Conservation (phyloP, 1,140 invertebrate genomes). For the Chrysopa pallens region DNA sequence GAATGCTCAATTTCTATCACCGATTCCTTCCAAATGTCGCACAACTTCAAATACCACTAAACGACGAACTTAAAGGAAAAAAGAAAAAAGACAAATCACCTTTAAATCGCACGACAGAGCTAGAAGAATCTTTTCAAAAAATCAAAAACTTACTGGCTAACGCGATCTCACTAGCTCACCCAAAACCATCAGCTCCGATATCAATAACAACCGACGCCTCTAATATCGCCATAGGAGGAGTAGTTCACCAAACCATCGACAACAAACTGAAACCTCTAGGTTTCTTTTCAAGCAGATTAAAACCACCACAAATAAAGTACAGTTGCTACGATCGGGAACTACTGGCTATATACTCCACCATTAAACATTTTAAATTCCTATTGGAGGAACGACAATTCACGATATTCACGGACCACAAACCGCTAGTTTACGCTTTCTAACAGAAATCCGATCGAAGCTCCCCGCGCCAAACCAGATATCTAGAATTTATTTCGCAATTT, state of each 20-base stretch:
- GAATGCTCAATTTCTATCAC: constrained; percentile 19
- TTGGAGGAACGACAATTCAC: constrained; percentile 14
- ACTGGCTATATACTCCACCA: constrained; percentile 22
- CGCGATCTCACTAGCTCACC: constrained; percentile 7
- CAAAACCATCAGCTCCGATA: neutral
- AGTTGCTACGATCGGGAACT: constrained; percentile 25
- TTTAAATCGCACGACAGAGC: constrained; percentile 3
- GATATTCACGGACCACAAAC: constrained; percentile 23
- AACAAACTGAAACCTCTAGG: constrained; percentile 7
- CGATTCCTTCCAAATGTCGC: constrained; percentile 12
- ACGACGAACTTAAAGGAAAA: constrained; percentile 5
- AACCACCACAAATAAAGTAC: constrained; percentile 16
- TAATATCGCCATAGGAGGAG: constrained; percentile 5
- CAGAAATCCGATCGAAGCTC: constrained; percentile 12
- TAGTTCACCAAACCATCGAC: constrained; percentile 5
- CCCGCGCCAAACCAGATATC: constrained; percentile 13
- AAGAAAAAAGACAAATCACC: constrained; percentile 12
- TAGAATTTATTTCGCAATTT: constrained; percentile 17
- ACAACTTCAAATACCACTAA: constrained; percentile 10
- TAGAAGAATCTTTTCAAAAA: constrained; percentile 9
- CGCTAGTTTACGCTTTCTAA: constrained; percentile 16
- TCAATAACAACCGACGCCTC: neutral
- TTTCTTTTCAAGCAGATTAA: constrained; percentile 14
- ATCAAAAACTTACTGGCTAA: constrained; percentile 15
- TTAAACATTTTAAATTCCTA: constrained; percentile 15